These are phyloP conservation scores for Parazoanthus atlanticus DNA, from an alignment of 92 coral and sea anemone genomes.

Conservation along the genomic window DNA sequence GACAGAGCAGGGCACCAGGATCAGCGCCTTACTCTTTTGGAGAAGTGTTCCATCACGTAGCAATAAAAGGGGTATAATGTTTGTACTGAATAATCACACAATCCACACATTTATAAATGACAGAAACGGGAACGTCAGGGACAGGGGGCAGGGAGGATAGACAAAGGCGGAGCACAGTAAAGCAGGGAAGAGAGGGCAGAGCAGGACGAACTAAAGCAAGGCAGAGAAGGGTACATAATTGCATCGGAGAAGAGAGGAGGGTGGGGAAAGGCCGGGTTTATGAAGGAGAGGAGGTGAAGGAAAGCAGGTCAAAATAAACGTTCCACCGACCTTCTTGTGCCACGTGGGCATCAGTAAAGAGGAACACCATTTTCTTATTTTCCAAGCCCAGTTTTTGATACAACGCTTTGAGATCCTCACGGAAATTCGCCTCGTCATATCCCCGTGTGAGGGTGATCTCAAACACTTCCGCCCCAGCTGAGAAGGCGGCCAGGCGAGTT, in stretches of 20 bases:
- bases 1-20: too few relatives aligned
- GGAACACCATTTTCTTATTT: constrained; percentile 93
- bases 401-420: constrained; percentile 95
- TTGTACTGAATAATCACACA: background rate
- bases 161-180: background rate
- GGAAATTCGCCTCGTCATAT: constrained; percentile 88
- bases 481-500: constrained; percentile 93
- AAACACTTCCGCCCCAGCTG: constrained; percentile 97
- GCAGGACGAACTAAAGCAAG: background rate
- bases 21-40: too few relatives aligned
- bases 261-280: background rate
- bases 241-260: background rate
- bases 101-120: background rate
- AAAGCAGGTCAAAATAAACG: background rate
- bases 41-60: too few relatives aligned
- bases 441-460: constrained; percentile 98
- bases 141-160: background rate
- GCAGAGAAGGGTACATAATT: background rate
- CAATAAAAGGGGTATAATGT: background rate
- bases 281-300: too few relatives aligned
- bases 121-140: background rate
- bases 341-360: constrained; percentile 97
- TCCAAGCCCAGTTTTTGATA: constrained; percentile 92
- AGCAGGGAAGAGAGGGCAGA: background rate
- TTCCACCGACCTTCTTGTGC: constrained; percentile 88